Conservation (phyloP, 2,113 vertebrate genomes). For the Xiphophorus maculatus region DNA sequence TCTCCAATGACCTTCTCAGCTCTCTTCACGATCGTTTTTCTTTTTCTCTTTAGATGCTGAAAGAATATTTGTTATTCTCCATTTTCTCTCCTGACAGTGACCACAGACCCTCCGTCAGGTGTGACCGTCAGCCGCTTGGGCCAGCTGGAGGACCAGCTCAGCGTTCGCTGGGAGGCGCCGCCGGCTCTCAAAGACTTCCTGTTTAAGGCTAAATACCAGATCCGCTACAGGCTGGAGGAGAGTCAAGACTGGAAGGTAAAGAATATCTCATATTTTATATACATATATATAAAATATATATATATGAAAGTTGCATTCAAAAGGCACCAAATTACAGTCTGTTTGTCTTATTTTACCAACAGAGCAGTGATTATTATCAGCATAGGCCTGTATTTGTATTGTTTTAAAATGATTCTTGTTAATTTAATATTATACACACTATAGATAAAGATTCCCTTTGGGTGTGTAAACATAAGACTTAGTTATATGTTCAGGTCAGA, state of each 20-base stretch:
- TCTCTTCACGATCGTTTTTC: not conserved
- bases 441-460: too few relatives aligned
- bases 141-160: constrained; percentile 95
- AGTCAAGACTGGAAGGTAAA: constrained; percentile 96
- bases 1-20: not conserved
- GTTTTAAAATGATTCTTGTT: too few relatives aligned
- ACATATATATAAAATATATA: too few relatives aligned
- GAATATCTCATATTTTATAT: too few relatives aligned
- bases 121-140: constrained; percentile 92
- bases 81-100: constrained; percentile 80
- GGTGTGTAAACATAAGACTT: too few relatives aligned
- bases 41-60: not conserved
- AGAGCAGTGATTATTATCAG: too few relatives aligned
- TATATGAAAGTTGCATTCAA: too few relatives aligned
- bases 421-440: too few relatives aligned
- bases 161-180: constrained; percentile 93
- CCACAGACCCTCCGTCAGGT: constrained; percentile 91
- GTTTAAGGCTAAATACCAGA: constrained; percentile 99
- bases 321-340: too few relatives aligned
- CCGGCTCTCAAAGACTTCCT: constrained; percentile 95
- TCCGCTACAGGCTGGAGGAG: constrained; percentile 96
- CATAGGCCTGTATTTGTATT: too few relatives aligned
- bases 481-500: too few relatives aligned
- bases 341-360: too few relatives aligned
- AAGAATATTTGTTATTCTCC: not conserved